Evolutionary conservation across 2,113 vertebrate genomes (phyloP).

Genomic region (Boleophthalmus pectinirostris): DNA sequence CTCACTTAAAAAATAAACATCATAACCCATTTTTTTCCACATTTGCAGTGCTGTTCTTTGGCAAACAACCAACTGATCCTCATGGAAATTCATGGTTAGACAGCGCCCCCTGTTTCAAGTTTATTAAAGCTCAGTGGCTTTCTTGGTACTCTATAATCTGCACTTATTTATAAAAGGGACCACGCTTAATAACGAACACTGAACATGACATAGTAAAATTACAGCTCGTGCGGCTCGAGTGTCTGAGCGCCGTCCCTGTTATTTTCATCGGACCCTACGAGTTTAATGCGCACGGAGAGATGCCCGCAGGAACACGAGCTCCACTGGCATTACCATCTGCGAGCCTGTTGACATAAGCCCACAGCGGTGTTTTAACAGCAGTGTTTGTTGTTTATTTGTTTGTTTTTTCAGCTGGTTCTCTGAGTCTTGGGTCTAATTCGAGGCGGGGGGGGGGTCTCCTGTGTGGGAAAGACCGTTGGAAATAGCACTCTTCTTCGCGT

Average conservation of each 20-base stretch:
- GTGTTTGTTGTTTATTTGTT: slow-evolving; percentile 8
- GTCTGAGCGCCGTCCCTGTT: background rate
- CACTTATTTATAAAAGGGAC: background rate
- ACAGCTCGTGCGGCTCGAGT: background rate
- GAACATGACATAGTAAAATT: background rate
- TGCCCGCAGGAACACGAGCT: background rate
- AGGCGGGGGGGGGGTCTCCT: background rate
- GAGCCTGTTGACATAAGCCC: slow-evolving; percentile 4
- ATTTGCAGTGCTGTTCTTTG: too few species aligned
- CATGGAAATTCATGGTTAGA: background rate
- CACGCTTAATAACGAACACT: background rate
- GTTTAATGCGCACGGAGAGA: background rate
- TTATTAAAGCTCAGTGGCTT: background rate
- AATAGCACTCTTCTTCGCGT: background rate
- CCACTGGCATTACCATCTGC: slow-evolving; percentile 12
- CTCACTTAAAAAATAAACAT: too few species aligned
- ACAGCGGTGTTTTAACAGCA: slow-evolving; percentile 1
- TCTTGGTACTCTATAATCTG: background rate
- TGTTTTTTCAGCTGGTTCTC: slow-evolving; percentile 1
- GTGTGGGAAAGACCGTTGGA: background rate
- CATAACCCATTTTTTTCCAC: too few species aligned
- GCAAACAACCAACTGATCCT: background rate
- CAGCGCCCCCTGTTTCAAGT: background rate
- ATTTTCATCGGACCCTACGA: background rate
- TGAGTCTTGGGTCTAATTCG: background rate